Percentiles rank a stretch among this genome's conserved stretches.
Evolutionary conservation across 1,140 invertebrate species (phyloP).

Genomic region (Pollicipes pollicipes): DNA sequence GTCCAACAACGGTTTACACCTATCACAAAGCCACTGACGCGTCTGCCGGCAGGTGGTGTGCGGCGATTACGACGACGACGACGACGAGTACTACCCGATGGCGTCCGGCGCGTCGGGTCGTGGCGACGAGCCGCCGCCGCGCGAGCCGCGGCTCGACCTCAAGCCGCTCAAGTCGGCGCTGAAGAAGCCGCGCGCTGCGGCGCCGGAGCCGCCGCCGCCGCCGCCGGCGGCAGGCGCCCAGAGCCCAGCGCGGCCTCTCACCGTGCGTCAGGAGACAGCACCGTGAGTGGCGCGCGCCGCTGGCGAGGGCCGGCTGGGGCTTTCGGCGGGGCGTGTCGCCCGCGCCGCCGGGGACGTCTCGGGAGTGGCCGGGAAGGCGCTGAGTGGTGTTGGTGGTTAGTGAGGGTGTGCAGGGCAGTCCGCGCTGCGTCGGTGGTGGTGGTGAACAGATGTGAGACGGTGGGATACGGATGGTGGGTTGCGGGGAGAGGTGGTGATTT

Average conservation of each 20-base stretch:
- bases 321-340: no score
- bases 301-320: not conserved
- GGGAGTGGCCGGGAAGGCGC: no score
- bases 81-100: constrained; percentile 9
- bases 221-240: constrained; percentile 33
- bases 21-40: no score
- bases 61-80: constrained; percentile 12
- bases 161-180: constrained; percentile 78
- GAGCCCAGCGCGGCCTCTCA: constrained; percentile 32
- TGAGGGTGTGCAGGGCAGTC: no score
- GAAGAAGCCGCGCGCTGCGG: constrained; percentile 48
- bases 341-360: no score
- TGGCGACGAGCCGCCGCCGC: constrained; percentile 30
- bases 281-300: not conserved
- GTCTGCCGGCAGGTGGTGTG: not conserved
- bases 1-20: no score
- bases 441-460: no score
- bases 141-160: constrained; percentile 45
- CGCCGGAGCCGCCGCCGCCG: constrained; percentile 29
- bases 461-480: no score
- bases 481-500: no score
- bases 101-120: not conserved
- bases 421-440: no score
- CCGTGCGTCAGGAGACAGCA: constrained; percentile 36
- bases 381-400: no score